Evolutionary conservation across 2,888 invertebrate genomes (phyloP).

Genomic region (Callyntrura sp.): DNA sequence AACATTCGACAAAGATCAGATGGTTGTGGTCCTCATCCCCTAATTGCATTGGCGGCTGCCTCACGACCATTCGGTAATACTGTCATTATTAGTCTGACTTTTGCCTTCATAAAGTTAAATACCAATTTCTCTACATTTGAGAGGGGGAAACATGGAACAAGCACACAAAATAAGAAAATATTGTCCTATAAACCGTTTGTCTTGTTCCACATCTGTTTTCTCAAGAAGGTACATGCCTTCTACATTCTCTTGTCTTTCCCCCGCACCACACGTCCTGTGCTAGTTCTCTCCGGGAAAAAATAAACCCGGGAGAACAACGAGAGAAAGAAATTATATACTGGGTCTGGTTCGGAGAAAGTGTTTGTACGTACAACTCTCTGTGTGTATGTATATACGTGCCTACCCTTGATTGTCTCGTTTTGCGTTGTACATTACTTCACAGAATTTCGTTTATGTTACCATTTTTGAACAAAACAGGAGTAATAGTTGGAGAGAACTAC

Average conservation of each 20-base stretch:
- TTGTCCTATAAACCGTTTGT: too few relatives aligned
- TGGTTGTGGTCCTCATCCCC: slow-evolving; percentile 83
- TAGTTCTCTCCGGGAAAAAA: background rate
- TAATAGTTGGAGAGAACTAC: background rate
- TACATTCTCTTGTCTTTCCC: background rate
- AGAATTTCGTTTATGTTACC: background rate
- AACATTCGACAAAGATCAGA: slow-evolving; percentile 82
- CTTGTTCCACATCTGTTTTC: slow-evolving; percentile 20
- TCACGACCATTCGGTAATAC: slow-evolving; percentile 79
- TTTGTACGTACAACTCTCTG: too few relatives aligned
- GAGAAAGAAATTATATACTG: background rate
- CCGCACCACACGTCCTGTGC: background rate
- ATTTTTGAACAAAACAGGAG: slow-evolving; percentile 1
- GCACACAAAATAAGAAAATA: too few relatives aligned
- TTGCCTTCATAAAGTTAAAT: background rate
- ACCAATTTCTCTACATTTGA: too few relatives aligned
- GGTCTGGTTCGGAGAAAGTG: background rate
- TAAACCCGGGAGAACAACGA: background rate
- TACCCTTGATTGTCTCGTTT: slow-evolving; percentile 6
- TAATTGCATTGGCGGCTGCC: slow-evolving; percentile 83
- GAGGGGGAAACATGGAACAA: too few relatives aligned
- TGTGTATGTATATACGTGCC: slow-evolving; percentile 10
- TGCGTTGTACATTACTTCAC: background rate
- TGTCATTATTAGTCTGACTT: slow-evolving; percentile 70
- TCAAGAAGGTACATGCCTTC: slow-evolving; percentile 20